These are phyloP conservation scores for Priapulus caudatus DNA, from an alignment of 2,888 invertebrate genomes.

Conservation along the genomic window DNA sequence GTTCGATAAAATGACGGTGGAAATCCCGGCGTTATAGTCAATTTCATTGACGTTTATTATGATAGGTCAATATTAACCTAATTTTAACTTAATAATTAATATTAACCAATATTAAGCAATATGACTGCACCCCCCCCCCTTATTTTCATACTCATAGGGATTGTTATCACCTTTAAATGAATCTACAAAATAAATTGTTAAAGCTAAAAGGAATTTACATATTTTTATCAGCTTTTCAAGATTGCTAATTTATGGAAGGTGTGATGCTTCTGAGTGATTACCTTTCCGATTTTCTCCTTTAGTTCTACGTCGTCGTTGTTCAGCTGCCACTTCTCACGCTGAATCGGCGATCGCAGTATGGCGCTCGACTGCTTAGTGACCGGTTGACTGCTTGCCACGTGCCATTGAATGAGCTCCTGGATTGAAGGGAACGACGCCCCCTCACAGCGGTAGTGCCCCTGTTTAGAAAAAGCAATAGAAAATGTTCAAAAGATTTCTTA, in stretches of 20 bases:
- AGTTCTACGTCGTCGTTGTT: constrained; percentile 87
- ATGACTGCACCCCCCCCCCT: no score
- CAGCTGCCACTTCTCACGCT: constrained; percentile 83
- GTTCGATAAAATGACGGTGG: no score
- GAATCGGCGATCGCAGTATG: constrained; percentile 68
- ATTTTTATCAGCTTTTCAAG: no score
- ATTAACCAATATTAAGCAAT: constrained; percentile 19
- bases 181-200: no score
- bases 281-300: constrained; percentile 83
- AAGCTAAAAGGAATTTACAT: no score
- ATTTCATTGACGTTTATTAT: no score
- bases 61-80: background rate
- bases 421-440: constrained; percentile 86
- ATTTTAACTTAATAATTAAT: constrained; percentile 3
- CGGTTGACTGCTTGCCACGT: constrained; percentile 68
- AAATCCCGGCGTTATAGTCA: no score
- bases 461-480: constrained; percentile 29
- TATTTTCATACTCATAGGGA: no score
- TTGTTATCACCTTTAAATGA: no score
- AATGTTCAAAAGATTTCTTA: no score
- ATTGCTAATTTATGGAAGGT: no score
- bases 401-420: constrained; percentile 76
- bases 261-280: no score
- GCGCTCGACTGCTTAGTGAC: constrained; percentile 87
- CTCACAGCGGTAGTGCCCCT: constrained; percentile 86